A percentile compares a stretch with the other conserved stretches of the same genome.
Evolutionary conservation across 2,888 invertebrate genomes (phyloP).

Genomic region (Pherbina coryleti): DNA sequence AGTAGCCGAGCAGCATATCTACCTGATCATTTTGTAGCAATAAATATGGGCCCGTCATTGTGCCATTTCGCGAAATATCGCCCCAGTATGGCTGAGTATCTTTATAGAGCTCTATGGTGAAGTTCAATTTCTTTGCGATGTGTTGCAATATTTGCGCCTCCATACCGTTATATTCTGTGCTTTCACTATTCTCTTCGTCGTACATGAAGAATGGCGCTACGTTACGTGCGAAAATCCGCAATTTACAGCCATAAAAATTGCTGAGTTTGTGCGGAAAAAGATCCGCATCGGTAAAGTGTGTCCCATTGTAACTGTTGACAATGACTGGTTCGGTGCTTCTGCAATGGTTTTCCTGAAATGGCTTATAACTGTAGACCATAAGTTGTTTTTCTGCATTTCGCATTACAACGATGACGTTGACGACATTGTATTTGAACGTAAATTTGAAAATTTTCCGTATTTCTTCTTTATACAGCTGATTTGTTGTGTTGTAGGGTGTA

Average conservation of each 20-base stretch:
- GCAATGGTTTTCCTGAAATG: constrained; percentile 23
- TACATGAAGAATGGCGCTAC: constrained; percentile 28
- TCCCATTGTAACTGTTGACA: constrained; percentile 13
- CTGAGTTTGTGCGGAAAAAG: constrained; percentile 26
- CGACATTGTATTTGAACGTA: constrained; percentile 30
- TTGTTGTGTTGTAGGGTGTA: neutral
- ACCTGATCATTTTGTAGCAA: constrained; percentile 9
- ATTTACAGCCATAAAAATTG: constrained; percentile 34
- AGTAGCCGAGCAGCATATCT: constrained; percentile 35
- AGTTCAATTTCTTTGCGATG: constrained; percentile 35
- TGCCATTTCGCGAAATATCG: constrained; percentile 22
- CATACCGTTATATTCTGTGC: constrained; percentile 9
- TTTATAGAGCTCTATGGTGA: constrained; percentile 9
- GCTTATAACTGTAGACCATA: constrained; percentile 22
- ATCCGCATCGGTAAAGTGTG: constrained; percentile 18
- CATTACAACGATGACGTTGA: constrained; percentile 22
- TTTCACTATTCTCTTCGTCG: neutral
- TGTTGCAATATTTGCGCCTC: constrained; percentile 35
- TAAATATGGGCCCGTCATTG: constrained; percentile 16
- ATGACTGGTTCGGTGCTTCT: constrained; percentile 22
- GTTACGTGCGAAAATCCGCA: constrained; percentile 31
- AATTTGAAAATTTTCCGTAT: constrained; percentile 13
- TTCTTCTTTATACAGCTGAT: neutral
- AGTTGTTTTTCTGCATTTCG: neutral
- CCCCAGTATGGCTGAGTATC: neutral